Base-by-base conservation (phyloP, 2,113 vertebrate genomes). In the Hippolais icterina region DNA sequence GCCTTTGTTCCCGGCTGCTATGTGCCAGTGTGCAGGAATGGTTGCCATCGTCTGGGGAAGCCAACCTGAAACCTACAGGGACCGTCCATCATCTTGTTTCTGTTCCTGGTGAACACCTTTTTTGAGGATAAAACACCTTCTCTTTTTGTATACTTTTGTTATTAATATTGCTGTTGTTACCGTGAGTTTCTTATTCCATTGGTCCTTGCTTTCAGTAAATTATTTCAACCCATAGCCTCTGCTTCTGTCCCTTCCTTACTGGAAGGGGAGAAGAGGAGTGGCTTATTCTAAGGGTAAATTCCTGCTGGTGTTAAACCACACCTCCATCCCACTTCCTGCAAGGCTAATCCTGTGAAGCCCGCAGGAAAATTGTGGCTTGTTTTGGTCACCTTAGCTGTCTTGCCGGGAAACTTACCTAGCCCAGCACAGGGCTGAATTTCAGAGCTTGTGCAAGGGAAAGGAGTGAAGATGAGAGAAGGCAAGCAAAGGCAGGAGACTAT, bases 51-150 rank as follows among this genome's bases (percentile, higher is more conserved):
- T 50, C 25, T 59, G 53, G 14, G 11, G 44, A 50, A 44, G 22
- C 31, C 33, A 27, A 33, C 14, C 35, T 68, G 31, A 0, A 0
- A 31, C 7, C 25, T 78, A 8, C 23, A 33, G 15, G 28, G 22
- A 23, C 8, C 23, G 22, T 60, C 23, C 39, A 19, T 60, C 46
- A 44, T 69, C 54, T 37, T 68, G 25, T 8, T 52, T 37, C 37
- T 46, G 10, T 33, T 68, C 46, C 54, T 53, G 33, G 39, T 61
- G 46, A 37, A 10, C 23, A 33, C 7, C 22, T 19, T 52, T 60
- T 46, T 52, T 61, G 12, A 69, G 23, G 28, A 27, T 53, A 39
- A 69, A 52, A 19, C 27, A 28, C 15, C 28, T 44, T 16, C 21
- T 68, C 7, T 27, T 68, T 68, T 33, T 33, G 17, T 39, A 28